phyloP scores from a whole-genome alignment of 2,113 vertebrate species.

The Zapornia atra region DNA sequence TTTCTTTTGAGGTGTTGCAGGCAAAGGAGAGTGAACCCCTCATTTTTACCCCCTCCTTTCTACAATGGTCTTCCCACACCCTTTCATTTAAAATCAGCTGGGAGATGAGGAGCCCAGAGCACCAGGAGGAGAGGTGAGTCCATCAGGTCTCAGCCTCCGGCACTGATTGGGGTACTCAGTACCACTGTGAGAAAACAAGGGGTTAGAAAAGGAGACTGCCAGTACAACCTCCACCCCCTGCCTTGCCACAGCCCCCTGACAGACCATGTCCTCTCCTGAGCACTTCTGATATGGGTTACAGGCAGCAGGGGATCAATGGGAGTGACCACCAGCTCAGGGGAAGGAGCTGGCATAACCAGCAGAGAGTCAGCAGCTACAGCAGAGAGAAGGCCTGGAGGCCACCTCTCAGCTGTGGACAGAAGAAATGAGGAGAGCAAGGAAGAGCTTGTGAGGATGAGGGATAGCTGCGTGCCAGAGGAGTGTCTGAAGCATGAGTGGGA shows the following conservation, averaged over 20 bases:
- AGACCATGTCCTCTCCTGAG: not conserved
- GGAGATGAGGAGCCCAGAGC: not conserved
- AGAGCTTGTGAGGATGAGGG: not conserved
- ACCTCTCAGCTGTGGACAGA: fast-evolving
- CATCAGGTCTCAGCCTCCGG: fast-evolving
- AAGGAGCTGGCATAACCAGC: not conserved
- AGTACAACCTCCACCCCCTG: fast-evolving
- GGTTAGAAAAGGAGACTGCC: not conserved
- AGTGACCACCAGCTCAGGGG: not conserved
- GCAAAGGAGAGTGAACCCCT: not conserved
- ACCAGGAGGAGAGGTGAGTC: not conserved
- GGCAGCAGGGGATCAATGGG: not conserved
- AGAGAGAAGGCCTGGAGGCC: not conserved
- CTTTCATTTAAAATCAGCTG: not conserved
- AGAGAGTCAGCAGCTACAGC: not conserved
- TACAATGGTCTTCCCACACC: not conserved
- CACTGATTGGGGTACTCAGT: not conserved
- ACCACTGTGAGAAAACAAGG: not conserved
- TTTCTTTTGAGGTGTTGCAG: not conserved
- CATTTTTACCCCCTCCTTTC: not conserved
- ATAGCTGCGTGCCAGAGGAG: not conserved
- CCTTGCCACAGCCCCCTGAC: fast-evolving
- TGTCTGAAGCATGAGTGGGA: not conserved
- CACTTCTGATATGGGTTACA: too few species aligned
- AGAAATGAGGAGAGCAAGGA: not conserved